Conservation (phyloP, 2,888 invertebrate species). For the Tridacna gigas region DNA sequence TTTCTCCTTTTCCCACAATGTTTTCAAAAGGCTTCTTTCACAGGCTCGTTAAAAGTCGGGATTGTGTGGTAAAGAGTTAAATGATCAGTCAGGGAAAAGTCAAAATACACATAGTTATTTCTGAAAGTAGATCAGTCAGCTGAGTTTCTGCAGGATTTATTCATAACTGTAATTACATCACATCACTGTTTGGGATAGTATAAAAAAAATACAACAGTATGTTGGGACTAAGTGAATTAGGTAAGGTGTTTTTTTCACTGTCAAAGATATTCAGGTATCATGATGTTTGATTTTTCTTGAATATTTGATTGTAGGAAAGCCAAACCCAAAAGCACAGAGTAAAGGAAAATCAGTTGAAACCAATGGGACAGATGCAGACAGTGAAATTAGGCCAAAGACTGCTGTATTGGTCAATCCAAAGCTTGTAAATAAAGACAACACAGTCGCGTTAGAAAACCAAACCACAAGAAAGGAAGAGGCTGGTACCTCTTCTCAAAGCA, state of each 20-base stretch:
- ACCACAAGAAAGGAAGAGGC: conserved; percentile 51
- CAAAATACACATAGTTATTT: too few relatives aligned
- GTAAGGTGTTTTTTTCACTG: conserved; percentile 30
- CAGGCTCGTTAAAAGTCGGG: not conserved
- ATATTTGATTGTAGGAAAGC: conserved; percentile 14
- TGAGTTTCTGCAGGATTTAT: too few relatives aligned
- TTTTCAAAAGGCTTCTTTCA: not conserved
- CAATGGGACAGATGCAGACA: conserved; percentile 19
- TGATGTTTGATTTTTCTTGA: not conserved
- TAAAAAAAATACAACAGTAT: conserved; percentile 19
- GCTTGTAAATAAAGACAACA: conserved; percentile 78
- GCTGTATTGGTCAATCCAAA: conserved; percentile 76
- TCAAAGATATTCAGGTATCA: not conserved
- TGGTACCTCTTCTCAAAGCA: conserved; percentile 9
- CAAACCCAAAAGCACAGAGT: not conserved
- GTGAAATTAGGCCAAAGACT: conserved; percentile 73
- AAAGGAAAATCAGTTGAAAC: not conserved
- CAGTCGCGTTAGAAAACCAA: conserved; percentile 69
- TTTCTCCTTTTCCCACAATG: conserved; percentile 10
- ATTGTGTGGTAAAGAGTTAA: not conserved
- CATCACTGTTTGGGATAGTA: not conserved
- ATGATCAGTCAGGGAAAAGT: not conserved
- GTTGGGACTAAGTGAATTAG: conserved; percentile 55
- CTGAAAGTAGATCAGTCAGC: too few relatives aligned
- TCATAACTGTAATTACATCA: too few relatives aligned